Evolutionary conservation across 1,140 invertebrate genomes (phyloP).

Genomic region (Artemia franciscana): DNA sequence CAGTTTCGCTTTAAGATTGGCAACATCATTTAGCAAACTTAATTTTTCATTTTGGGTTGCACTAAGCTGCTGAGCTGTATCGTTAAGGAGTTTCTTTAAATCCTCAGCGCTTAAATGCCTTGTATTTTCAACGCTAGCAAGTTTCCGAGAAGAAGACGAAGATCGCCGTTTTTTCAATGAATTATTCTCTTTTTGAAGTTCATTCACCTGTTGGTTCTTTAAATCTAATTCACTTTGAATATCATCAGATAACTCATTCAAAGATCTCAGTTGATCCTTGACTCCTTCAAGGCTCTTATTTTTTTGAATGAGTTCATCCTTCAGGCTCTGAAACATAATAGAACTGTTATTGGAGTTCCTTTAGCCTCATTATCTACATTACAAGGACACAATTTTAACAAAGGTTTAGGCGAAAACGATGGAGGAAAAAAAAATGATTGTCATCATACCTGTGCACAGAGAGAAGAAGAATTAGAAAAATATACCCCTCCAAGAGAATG

Average conservation of each 20-base stretch:
- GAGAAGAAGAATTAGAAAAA: no score
- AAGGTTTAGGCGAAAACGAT: background rate
- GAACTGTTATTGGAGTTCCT: background rate
- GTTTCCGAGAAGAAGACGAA: background rate
- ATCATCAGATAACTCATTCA: background rate
- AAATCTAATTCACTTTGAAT: background rate
- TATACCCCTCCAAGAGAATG: no score
- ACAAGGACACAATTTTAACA: background rate
- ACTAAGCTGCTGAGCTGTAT: background rate
- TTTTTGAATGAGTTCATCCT: constrained; percentile 1
- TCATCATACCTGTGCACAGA: no score
- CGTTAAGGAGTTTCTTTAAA: background rate
- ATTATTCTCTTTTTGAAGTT: background rate
- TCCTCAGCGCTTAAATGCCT: background rate
- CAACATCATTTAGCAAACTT: background rate
- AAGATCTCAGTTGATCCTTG: constrained; percentile 1
- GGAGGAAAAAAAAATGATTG: no score
- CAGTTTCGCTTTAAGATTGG: background rate
- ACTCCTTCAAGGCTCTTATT: constrained; percentile 1
- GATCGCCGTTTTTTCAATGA: background rate
- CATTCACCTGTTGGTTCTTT: background rate
- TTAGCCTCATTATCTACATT: background rate
- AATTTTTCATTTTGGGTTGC: background rate
- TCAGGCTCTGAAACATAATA: background rate
- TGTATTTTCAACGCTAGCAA: background rate